Evolutionary conservation across 2,113 vertebrate genomes (phyloP).

Genomic region (Triplophysa dalaica): DNA sequence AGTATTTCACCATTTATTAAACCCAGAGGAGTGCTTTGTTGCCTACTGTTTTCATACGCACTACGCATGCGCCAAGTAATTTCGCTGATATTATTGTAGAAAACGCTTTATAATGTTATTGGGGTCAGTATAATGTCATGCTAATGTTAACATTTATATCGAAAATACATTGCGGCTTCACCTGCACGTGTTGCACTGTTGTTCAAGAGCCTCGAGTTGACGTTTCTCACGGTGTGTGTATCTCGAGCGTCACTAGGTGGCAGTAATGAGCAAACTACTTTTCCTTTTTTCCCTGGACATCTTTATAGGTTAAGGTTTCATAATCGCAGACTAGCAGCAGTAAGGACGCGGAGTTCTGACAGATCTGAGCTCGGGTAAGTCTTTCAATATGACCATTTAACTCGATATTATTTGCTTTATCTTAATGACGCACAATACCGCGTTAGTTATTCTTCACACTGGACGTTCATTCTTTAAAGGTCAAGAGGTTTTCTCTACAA

Average conservation of each 20-base stretch:
- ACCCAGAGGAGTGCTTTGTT: too few relatives aligned
- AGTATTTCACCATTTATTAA: too few relatives aligned
- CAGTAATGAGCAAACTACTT: conserved; percentile 56
- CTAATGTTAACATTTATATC: too few relatives aligned
- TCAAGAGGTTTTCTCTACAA: not conserved
- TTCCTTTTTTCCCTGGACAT: conserved; percentile 35
- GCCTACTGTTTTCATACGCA: too few relatives aligned
- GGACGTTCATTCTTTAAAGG: not conserved
- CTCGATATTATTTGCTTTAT: not conserved
- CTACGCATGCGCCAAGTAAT: too few relatives aligned
- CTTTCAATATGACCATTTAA: not conserved
- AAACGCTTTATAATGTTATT: too few relatives aligned
- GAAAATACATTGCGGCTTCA: too few relatives aligned
- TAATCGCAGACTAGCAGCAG: conserved; percentile 41
- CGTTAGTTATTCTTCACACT: not conserved
- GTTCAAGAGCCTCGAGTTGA: too few relatives aligned
- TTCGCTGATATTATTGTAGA: too few relatives aligned
- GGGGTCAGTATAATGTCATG: too few relatives aligned
- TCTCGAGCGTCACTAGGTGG: conserved; percentile 48
- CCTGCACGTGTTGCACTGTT: too few relatives aligned
- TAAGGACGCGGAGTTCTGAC: not conserved
- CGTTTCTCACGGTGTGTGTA: conserved; percentile 41
- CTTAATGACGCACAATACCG: not conserved
- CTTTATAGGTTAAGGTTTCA: conserved; percentile 27
- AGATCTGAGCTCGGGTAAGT: conserved; percentile 5